Evolutionary conservation across 2,888 invertebrate species (phyloP).

Genomic region (Caenorhabditis sp.): DNA sequence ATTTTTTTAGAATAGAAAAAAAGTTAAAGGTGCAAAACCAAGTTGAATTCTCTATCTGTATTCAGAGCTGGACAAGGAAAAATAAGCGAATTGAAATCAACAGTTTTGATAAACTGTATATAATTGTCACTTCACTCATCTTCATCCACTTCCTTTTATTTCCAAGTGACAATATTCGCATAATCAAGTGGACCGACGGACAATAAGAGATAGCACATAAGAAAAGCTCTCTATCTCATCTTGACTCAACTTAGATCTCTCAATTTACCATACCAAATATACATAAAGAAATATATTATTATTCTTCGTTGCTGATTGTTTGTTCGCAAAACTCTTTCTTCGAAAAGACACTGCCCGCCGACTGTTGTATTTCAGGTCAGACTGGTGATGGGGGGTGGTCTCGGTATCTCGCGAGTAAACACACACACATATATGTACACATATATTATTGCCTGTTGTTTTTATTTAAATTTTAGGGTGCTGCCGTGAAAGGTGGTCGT

Average conservation of each 20-base stretch:
- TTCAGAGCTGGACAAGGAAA: too few relatives aligned
- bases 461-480: conserved; percentile 7
- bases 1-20: too few relatives aligned
- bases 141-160: background rate
- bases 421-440: background rate
- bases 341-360: conserved; percentile 8
- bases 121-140: background rate
- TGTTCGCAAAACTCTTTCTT: conserved; percentile 15
- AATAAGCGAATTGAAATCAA: too few relatives aligned
- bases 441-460: conserved; percentile 4
- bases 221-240: background rate
- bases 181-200: conserved; percentile 38
- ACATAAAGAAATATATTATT: conserved; percentile 3
- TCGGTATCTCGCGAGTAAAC: background rate
- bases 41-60: too few relatives aligned
- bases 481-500: background rate
- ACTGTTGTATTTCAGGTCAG: conserved; percentile 6
- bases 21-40: too few relatives aligned
- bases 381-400: conserved; percentile 11
- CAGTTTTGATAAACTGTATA: background rate
- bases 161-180: conserved; percentile 32
- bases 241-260: background rate
- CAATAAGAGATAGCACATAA: background rate
- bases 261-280: conserved; percentile 1
- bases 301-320: conserved; percentile 9